phyloP scores from a whole-genome alignment of 1,140 invertebrate species.

The Drosophila varians region DNA sequence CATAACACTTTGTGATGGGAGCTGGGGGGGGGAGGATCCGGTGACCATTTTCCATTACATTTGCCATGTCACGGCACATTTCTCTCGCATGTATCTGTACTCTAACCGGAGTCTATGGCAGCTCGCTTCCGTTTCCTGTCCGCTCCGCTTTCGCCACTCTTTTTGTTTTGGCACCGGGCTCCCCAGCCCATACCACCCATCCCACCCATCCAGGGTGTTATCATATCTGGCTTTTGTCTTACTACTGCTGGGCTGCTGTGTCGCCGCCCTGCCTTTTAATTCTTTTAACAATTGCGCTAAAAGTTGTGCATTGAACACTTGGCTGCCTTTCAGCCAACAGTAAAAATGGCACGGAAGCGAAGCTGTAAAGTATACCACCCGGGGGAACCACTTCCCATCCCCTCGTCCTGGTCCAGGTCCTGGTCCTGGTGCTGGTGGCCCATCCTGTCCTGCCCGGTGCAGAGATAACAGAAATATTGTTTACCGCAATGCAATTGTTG shows the following conservation, averaged over 20 bases:
- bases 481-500: slow-evolving; percentile 80
- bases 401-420: no score
- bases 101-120: slow-evolving; percentile 62
- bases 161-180: background rate
- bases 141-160: background rate
- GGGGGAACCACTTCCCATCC: slow-evolving; percentile 1
- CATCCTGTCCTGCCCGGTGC: slow-evolving; percentile 27
- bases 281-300: slow-evolving; percentile 80
- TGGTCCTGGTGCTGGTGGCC: no score
- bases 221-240: slow-evolving; percentile 76
- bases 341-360: slow-evolving; percentile 65
- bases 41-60: slow-evolving; percentile 77
- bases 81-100: slow-evolving; percentile 51
- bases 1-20: background rate
- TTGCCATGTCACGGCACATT: slow-evolving; percentile 76
- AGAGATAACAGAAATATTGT: slow-evolving; percentile 80
- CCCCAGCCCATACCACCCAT: background rate
- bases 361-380: slow-evolving; percentile 69
- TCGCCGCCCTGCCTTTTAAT: slow-evolving; percentile 64
- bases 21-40: slow-evolving; percentile 20
- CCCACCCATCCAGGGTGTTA: slow-evolving; percentile 56
- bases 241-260: slow-evolving; percentile 30
- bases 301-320: slow-evolving; percentile 81
- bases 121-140: slow-evolving; percentile 66
- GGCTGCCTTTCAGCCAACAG: slow-evolving; percentile 68